Conservation (phyloP, 1,140 invertebrate genomes). For the Diprion similis region DNA sequence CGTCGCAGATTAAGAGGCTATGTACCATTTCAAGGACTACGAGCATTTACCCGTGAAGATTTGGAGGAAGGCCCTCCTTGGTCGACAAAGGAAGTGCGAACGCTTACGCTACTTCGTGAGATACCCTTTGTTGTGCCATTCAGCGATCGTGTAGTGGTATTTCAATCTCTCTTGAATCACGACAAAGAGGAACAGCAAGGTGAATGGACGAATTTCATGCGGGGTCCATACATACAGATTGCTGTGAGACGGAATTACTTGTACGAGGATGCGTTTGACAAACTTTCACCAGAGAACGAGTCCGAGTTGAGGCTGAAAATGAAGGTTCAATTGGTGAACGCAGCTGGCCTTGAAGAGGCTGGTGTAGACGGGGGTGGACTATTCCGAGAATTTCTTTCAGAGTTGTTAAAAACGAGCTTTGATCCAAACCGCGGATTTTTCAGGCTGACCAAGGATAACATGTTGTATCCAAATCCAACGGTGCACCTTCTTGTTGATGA, state of each 20-base stretch:
- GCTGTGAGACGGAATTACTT: conserved; percentile 89
- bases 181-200: conserved; percentile 80
- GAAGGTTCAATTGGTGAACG: conserved; percentile 89
- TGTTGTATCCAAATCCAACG: conserved; percentile 95
- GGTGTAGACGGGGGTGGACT: conserved; percentile 97
- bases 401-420: conserved; percentile 93
- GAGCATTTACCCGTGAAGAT: conserved; percentile 69
- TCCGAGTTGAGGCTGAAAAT: conserved; percentile 86
- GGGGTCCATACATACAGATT: conserved; percentile 79
- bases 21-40: conserved; percentile 68
- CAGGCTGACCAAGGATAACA: conserved; percentile 87
- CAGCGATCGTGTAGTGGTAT: conserved; percentile 84
- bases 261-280: conserved; percentile 97
- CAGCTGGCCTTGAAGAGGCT: conserved; percentile 89
- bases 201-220: conserved; percentile 74
- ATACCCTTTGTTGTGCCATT: conserved; percentile 95
- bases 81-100: conserved; percentile 87
- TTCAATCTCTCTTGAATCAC: conserved; percentile 76
- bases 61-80: conserved; percentile 81
- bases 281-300: conserved; percentile 90
- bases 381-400: conserved; percentile 90
- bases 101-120: conserved; percentile 86
- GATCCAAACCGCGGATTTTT: conserved; percentile 98
- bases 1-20: conserved; percentile 65
- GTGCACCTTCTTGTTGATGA: conserved; percentile 84